Conservation (phyloP, 2,113 vertebrate species). For the Cryptotis parvus region DNA sequence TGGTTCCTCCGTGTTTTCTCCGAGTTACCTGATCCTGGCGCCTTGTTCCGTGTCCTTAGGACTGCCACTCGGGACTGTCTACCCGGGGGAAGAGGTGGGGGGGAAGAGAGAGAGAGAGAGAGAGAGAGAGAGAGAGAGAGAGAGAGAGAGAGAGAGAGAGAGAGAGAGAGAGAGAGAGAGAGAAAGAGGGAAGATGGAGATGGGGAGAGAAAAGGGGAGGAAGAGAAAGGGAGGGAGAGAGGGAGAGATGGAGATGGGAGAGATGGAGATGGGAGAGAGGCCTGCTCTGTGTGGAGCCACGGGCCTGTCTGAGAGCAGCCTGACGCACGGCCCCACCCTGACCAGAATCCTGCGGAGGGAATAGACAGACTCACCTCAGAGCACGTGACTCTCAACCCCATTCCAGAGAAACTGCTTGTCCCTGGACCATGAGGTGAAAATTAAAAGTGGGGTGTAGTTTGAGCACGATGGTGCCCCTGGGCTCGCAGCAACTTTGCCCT, state of each 20-base stretch:
- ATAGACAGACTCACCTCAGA: conserved; percentile 67
- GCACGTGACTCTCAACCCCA: conserved; percentile 45
- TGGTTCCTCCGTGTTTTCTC: neutral
- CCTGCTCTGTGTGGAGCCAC: too few species aligned
- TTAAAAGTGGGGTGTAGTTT: conserved; percentile 66
- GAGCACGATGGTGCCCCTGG: conserved; percentile 66
- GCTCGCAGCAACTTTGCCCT: too few species aligned
- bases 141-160: too few species aligned
- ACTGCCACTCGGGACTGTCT: neutral
- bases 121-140: too few species aligned
- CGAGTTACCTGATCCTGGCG: neutral
- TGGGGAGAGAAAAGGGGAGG: too few species aligned
- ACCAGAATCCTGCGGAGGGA: neutral
- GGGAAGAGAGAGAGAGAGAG: too few species aligned
- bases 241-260: too few species aligned
- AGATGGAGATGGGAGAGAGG: too few species aligned
- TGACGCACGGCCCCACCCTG: conserved; percentile 49
- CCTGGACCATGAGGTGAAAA: conserved; percentile 71
- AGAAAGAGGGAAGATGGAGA: too few species aligned
- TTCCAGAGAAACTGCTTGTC: conserved; percentile 54
- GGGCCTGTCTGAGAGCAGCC: neutral
- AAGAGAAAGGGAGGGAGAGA: too few species aligned
- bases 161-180: too few species aligned
- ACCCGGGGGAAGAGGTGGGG: too few species aligned
- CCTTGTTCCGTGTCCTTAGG: fast-evolving